Conservation (phyloP, 1,140 invertebrate genomes). For the Euura lappo region DNA sequence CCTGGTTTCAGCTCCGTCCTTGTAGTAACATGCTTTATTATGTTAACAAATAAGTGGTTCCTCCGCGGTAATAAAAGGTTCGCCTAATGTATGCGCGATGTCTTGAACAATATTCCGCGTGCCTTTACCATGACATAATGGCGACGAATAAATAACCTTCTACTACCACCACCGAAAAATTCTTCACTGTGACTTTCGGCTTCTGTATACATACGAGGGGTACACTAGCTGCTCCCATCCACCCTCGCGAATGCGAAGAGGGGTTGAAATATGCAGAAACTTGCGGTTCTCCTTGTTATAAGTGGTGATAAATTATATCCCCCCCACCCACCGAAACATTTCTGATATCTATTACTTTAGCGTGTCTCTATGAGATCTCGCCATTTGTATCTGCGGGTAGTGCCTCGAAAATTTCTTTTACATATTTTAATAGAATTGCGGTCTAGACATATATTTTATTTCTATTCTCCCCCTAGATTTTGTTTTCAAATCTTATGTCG, state of each 20-base stretch:
- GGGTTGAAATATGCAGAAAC: constrained; percentile 7
- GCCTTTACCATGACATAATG: not conserved
- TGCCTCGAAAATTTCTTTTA: too few species aligned
- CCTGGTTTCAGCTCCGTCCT: not conserved
- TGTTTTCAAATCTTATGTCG: too few species aligned
- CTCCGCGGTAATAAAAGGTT: not conserved
- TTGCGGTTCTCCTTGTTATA: not conserved
- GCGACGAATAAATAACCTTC: not conserved
- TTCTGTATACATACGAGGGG: not conserved
- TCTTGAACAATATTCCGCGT: constrained; percentile 7
- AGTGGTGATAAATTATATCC: constrained; percentile 4
- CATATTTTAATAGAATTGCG: too few species aligned
- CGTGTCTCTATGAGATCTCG: not conserved
- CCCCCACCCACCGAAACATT: too few species aligned
- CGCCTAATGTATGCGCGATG: constrained; percentile 6
- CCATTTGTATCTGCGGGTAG: too few species aligned
- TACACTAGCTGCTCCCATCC: not conserved
- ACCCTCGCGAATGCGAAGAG: not conserved
- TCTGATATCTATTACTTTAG: constrained; percentile 5
- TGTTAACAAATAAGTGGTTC: constrained; percentile 6
- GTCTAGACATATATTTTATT: too few species aligned
- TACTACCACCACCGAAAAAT: not conserved
- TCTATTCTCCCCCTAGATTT: too few species aligned
- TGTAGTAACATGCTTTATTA: constrained; percentile 5
- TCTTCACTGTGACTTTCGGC: too few species aligned